A percentile compares a stretch with the other conserved stretches of the same genome.
These are phyloP conservation scores for Epistrophella euchroma DNA, from an alignment of 2,888 invertebrate species.

Conservation along the genomic window DNA sequence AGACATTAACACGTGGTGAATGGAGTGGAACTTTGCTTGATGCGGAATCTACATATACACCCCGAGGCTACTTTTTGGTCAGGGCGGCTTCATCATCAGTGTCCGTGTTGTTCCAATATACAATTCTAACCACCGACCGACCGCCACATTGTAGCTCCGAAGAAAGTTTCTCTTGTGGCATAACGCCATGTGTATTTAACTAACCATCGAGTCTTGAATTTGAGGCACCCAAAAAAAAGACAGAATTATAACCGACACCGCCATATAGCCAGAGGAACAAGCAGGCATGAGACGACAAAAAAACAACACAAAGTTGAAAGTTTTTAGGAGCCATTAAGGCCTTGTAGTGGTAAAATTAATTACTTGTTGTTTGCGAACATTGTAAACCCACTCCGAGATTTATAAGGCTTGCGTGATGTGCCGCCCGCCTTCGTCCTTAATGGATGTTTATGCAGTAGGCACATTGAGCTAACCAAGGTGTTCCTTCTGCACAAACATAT, in stretches of 20 bases:
- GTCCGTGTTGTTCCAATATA: constrained; percentile 4
- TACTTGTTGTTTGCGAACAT: constrained; percentile 83
- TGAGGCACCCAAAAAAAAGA: constrained; percentile 66
- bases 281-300: constrained; percentile 32
- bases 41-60: constrained; percentile 29
- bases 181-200: constrained; percentile 56
- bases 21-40: constrained; percentile 27
- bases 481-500: constrained; percentile 63
- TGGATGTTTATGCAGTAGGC: constrained; percentile 76
- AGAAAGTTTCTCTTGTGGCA: constrained; percentile 67
- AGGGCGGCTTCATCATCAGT: constrained; percentile 23
- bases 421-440: constrained; percentile 79
- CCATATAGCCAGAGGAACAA: constrained; percentile 10
- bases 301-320: constrained; percentile 80
- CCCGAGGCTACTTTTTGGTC: constrained; percentile 56
- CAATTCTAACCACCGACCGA: constrained; percentile 26
- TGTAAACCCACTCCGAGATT: constrained; percentile 82
- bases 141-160: not conserved
- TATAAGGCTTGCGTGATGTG: constrained; percentile 83
- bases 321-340: constrained; percentile 83
- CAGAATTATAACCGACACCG: constrained; percentile 47
- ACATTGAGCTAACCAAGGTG: constrained; percentile 68
- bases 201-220: constrained; percentile 58
- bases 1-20: constrained; percentile 58
- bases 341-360: constrained; percentile 84